Conservation (phyloP, 1,140 invertebrate species). For the Brachionus calyciflorus region DNA sequence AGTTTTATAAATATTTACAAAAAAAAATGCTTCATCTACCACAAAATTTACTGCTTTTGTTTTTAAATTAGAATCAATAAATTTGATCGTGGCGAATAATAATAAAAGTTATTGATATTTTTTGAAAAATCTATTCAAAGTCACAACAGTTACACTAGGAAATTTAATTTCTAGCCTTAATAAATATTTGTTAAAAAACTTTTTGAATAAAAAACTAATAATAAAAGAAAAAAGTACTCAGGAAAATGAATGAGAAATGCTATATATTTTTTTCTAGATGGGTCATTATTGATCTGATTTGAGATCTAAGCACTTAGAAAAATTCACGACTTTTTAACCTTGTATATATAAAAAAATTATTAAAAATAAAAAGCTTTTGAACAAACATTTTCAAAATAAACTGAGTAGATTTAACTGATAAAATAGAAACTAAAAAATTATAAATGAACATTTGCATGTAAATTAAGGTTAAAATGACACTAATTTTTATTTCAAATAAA, state of each 20-base stretch:
- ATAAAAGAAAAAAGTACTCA: slow-evolving; percentile 7
- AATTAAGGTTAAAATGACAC: too few relatives aligned
- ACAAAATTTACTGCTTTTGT: too few relatives aligned
- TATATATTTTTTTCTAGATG: neutral
- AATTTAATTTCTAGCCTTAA: neutral
- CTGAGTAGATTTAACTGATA: too few relatives aligned
- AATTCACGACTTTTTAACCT: slow-evolving; percentile 7
- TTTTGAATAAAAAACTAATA: neutral
- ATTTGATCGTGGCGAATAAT: neutral
- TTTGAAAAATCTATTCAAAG: neutral
- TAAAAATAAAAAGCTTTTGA: neutral
- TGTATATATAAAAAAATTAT: neutral
- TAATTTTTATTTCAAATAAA: too few relatives aligned
- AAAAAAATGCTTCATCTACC: too few relatives aligned
- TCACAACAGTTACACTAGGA: slow-evolving; percentile 15
- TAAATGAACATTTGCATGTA: too few relatives aligned
- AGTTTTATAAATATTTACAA: too few relatives aligned
- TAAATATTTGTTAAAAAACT: slow-evolving; percentile 3
- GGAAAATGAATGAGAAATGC: slow-evolving; percentile 10
- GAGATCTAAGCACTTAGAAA: too few relatives aligned
- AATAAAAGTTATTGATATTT: neutral
- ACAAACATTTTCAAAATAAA: too few relatives aligned
- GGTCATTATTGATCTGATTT: neutral
- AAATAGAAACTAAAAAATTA: too few relatives aligned
- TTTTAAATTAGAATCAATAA: too few relatives aligned